Evolutionary conservation across 2,113 vertebrate genomes (phyloP).

Genomic region (Eptatretus burgeri): DNA sequence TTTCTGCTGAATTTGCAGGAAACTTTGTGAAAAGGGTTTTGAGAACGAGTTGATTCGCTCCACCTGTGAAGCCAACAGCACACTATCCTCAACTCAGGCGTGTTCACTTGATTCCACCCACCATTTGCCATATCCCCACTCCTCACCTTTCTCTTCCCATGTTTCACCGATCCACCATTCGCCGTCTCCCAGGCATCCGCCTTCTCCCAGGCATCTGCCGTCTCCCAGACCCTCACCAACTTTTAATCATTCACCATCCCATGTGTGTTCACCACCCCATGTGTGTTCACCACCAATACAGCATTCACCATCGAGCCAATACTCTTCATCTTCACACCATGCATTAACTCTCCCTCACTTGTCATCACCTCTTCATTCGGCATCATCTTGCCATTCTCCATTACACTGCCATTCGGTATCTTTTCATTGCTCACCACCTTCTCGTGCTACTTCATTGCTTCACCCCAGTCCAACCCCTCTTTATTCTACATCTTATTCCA

Average conservation of each 20-base stretch:
- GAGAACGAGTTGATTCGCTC: too few species aligned
- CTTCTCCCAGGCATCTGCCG: background rate
- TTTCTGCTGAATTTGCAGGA: too few species aligned
- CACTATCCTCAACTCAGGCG: too few species aligned
- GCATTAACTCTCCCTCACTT: background rate
- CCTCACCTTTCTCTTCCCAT: background rate
- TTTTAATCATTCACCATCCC: constrained; percentile 7
- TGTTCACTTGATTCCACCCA: too few species aligned
- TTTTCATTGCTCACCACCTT: background rate
- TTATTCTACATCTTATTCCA: background rate
- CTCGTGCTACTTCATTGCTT: background rate
- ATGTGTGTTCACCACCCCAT: background rate
- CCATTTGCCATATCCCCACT: too few species aligned
- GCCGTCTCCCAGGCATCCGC: background rate
- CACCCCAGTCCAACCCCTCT: too few species aligned
- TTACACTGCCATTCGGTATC: background rate
- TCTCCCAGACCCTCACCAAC: background rate
- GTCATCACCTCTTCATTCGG: background rate
- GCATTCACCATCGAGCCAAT: background rate
- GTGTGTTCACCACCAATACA: background rate
- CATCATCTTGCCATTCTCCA: background rate
- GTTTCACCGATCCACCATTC: background rate
- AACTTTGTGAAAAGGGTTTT: too few species aligned
- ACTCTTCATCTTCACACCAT: background rate
- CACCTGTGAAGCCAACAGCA: too few species aligned